Conservation (phyloP, 2,797 vertebrate species). For the Pterois miles region DNA sequence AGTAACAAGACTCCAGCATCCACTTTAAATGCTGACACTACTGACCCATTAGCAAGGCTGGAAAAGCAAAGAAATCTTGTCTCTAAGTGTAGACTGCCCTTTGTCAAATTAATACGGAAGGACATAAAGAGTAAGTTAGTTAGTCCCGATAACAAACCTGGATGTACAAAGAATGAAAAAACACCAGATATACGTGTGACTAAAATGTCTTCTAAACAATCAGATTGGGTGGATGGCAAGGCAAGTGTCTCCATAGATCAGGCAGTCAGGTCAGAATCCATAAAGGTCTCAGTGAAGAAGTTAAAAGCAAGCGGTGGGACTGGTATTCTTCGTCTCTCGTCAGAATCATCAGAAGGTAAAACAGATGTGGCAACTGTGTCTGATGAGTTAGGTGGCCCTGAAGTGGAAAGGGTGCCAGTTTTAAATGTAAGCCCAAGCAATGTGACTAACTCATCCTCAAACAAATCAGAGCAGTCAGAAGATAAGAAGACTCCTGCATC, state of each 20-base stretch:
- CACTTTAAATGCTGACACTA: constrained; percentile 17
- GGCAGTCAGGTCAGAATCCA: constrained; percentile 8
- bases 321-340: constrained; percentile 36
- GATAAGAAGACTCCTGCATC: constrained; percentile 14
- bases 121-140: constrained; percentile 55
- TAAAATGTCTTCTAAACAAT: constrained; percentile 21
- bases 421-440: constrained; percentile 19
- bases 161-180: constrained; percentile 33
- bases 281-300: constrained; percentile 57
- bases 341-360: constrained; percentile 30
- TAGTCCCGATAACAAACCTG: constrained; percentile 15
- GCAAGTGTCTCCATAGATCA: constrained; percentile 5
- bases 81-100: constrained; percentile 63
- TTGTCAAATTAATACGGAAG: constrained; percentile 73
- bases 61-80: constrained; percentile 55
- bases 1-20: neutral
- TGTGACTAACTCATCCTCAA: neutral
- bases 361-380: neutral
- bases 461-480: constrained; percentile 39
- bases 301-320: constrained; percentile 35
- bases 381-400: neutral
- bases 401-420: constrained; percentile 13
- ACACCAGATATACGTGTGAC: neutral
- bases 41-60: constrained; percentile 22
- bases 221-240: constrained; percentile 1